phyloP scores from a whole-genome alignment of 2,113 vertebrate genomes.

The Siniperca chuatsi region DNA sequence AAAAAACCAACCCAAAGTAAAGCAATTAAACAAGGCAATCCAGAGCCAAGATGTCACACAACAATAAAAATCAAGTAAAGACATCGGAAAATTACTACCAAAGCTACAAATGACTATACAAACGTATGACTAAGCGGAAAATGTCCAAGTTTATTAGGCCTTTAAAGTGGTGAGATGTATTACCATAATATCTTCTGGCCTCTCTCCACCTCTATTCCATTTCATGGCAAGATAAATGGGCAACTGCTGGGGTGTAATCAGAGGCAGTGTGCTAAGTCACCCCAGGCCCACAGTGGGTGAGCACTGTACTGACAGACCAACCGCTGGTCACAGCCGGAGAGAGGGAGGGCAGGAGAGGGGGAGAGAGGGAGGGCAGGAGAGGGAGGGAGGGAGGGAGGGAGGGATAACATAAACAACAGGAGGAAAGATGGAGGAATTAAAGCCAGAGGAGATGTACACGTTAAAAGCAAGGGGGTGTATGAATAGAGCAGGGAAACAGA shows the following conservation, averaged over 20 bases:
- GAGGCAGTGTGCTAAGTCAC: slow-evolving; percentile 63
- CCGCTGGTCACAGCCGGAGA: slow-evolving; percentile 41
- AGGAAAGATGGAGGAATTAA: not conserved
- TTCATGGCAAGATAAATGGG: slow-evolving; percentile 63
- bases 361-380: not conserved
- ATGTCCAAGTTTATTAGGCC: slow-evolving; percentile 29
- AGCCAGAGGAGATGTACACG: not conserved
- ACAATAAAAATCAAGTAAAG: not conserved
- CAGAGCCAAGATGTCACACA: not conserved
- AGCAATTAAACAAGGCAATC: not conserved
- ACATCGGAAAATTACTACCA: slow-evolving; percentile 14
- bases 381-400: not conserved
- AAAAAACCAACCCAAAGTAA: not conserved
- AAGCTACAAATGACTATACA: slow-evolving; percentile 3
- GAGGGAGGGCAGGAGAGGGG: not conserved
- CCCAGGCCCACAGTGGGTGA: slow-evolving; percentile 58
- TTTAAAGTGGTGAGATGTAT: slow-evolving; percentile 42
- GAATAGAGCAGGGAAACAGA: not conserved
- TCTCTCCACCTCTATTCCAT: slow-evolving; percentile 37
- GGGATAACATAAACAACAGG: slow-evolving; percentile 17
- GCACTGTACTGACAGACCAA: slow-evolving; percentile 55
- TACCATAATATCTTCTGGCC: slow-evolving; percentile 53
- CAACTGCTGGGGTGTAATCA: slow-evolving; percentile 71
- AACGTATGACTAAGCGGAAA: slow-evolving; percentile 38
- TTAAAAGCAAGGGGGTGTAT: not conserved